phyloP scores from a whole-genome alignment of 1,140 invertebrate genomes.

The Contarinia nasturtii region DNA sequence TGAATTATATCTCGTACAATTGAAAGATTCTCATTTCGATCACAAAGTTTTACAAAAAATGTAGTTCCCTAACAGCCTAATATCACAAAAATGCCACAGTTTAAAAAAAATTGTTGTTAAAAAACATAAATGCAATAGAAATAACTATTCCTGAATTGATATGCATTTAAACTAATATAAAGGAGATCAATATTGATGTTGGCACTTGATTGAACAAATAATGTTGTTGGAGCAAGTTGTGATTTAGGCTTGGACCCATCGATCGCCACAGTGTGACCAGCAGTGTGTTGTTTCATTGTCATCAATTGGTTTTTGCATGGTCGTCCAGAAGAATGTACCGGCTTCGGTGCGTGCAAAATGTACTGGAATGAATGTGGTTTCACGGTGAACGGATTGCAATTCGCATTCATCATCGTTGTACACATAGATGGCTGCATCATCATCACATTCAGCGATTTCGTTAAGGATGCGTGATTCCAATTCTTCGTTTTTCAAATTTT shows the following conservation, averaged over 20 bases:
- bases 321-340: conserved; percentile 35
- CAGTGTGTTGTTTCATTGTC: conserved; percentile 22
- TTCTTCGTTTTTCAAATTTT: conserved; percentile 41
- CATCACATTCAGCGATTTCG: conserved; percentile 33
- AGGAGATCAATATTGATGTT: neutral
- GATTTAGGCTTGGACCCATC: conserved; percentile 31
- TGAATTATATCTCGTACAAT: neutral
- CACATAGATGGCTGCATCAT: conserved; percentile 35
- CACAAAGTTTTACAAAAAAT: neutral
- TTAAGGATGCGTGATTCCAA: conserved; percentile 33
- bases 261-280: conserved; percentile 28
- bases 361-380: conserved; percentile 29
- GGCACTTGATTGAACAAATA: neutral
- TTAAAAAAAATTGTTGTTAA: neutral
- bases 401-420: conserved; percentile 31
- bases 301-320: conserved; percentile 23
- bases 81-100: neutral
- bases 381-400: conserved; percentile 32
- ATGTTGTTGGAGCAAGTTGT: neutral
- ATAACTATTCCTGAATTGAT: neutral
- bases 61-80: neutral
- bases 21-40: neutral
- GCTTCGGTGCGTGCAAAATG: conserved; percentile 31
- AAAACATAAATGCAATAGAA: too few species aligned
- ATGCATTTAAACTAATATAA: neutral